phyloP scores from a whole-genome alignment of 2,797 vertebrate genomes.

The Ataeniobius toweri region DNA sequence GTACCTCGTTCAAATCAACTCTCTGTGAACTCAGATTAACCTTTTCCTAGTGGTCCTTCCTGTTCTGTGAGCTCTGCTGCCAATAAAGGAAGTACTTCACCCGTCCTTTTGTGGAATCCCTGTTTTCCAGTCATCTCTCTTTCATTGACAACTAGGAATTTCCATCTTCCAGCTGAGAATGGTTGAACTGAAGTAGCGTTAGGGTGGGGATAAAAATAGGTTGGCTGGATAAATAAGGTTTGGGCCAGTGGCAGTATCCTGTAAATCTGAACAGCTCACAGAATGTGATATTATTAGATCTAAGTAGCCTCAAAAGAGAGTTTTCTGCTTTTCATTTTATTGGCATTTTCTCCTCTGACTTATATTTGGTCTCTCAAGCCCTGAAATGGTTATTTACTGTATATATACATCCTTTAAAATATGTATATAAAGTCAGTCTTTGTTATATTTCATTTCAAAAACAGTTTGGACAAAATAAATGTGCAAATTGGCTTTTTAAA shows the following conservation, averaged over 20 bases:
- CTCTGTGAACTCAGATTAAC: background rate
- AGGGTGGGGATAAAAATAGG: background rate
- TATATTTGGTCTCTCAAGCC: background rate
- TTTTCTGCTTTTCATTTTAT: background rate
- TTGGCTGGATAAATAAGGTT: background rate
- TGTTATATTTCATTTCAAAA: too few species aligned
- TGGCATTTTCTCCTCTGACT: background rate
- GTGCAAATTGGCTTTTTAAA: background rate
- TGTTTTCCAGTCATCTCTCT: background rate
- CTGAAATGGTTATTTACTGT: background rate
- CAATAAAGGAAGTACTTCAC: background rate
- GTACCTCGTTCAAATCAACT: background rate
- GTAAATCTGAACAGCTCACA: background rate
- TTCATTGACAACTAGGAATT: background rate
- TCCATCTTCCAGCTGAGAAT: background rate
- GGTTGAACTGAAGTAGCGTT: background rate
- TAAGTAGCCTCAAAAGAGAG: background rate
- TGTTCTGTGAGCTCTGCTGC: background rate
- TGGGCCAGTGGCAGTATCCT: background rate
- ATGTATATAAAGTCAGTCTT: too few species aligned
- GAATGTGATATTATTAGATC: background rate
- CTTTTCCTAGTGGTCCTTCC: background rate
- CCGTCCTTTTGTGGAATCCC: background rate
- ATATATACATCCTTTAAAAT: background rate
- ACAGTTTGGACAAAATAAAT: background rate